Evolutionary conservation across 2,888 invertebrate genomes (phyloP).

Genomic region (Zaprionus obscuricornis): DNA sequence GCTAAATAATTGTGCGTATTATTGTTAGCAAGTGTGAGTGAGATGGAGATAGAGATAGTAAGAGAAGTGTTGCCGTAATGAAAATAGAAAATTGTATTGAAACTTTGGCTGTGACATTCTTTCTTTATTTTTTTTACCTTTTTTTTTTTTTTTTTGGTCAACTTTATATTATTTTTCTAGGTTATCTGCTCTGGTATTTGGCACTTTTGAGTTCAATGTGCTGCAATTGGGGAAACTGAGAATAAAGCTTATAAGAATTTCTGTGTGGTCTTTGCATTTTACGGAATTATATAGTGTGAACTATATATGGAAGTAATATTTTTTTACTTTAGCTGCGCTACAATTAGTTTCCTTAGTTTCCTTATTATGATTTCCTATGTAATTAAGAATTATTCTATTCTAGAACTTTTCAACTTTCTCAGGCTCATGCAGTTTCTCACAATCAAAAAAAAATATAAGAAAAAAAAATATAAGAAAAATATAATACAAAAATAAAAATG

Average conservation of each 20-base stretch:
- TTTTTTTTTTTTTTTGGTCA: conserved; percentile 3
- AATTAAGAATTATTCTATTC: conserved; percentile 47
- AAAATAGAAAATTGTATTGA: conserved; percentile 66
- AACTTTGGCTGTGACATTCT: conserved; percentile 29
- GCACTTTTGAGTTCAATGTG: conserved; percentile 64
- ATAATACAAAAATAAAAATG: too few species aligned
- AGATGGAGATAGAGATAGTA: not conserved
- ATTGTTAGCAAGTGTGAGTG: conserved; percentile 24
- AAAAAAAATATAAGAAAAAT: conserved; percentile 42
- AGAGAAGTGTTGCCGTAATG: conserved; percentile 57
- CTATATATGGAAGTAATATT: too few species aligned
- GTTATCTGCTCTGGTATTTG: conserved; percentile 63
- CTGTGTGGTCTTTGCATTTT: too few species aligned
- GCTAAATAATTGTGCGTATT: conserved; percentile 67
- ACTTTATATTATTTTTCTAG: conserved; percentile 39
- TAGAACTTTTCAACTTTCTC: too few species aligned
- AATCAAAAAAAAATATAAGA: conserved; percentile 47
- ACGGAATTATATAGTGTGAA: too few species aligned
- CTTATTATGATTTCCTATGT: too few species aligned
- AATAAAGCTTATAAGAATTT: not conserved
- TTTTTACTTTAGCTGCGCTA: too few species aligned
- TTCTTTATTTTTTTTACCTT: conserved; percentile 8
- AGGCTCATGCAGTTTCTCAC: conserved; percentile 66
- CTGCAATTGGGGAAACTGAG: conserved; percentile 42
- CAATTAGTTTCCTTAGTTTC: conserved; percentile 32